A percentile compares a stretch with the other conserved stretches of the same genome.
Conservation (phyloP, 2,113 vertebrate species). For the Trematocara nigrifrons region DNA sequence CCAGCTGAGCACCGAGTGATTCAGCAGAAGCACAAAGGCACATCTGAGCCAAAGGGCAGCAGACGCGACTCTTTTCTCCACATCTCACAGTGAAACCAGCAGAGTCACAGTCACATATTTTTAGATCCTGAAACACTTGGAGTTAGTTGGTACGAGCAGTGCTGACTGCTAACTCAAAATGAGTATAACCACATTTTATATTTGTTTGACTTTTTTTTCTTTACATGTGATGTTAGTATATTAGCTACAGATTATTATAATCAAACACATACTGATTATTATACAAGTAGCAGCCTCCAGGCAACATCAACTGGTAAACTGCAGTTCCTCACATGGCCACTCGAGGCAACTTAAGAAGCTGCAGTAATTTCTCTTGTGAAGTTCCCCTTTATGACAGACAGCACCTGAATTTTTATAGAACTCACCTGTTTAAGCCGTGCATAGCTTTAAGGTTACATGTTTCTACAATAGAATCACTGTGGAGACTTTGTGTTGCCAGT, state of each 20-base stretch:
- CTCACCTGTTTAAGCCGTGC: background rate
- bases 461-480: background rate
- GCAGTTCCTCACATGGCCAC: background rate
- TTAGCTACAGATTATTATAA: background rate
- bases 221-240: background rate
- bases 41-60: slow-evolving; percentile 27
- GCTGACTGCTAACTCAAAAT: background rate
- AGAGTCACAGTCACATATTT: background rate
- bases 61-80: background rate
- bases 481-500: background rate
- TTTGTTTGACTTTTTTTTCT: rapidly evolving
- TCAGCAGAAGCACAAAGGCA: slow-evolving; percentile 6
- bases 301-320: background rate
- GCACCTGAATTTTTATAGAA: background rate
- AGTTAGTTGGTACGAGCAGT: background rate
- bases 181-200: background rate
- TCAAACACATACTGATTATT: background rate
- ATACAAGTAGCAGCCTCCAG: rapidly evolving
- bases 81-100: background rate
- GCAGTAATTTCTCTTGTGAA: background rate
- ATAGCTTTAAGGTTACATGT: rapidly evolving
- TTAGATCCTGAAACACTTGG: background rate
- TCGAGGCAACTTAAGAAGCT: background rate
- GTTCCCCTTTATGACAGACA: background rate
- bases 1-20: background rate